Evolutionary conservation across 1,140 invertebrate species (phyloP).

Genomic region (Phymorhynchus buccinoides): DNA sequence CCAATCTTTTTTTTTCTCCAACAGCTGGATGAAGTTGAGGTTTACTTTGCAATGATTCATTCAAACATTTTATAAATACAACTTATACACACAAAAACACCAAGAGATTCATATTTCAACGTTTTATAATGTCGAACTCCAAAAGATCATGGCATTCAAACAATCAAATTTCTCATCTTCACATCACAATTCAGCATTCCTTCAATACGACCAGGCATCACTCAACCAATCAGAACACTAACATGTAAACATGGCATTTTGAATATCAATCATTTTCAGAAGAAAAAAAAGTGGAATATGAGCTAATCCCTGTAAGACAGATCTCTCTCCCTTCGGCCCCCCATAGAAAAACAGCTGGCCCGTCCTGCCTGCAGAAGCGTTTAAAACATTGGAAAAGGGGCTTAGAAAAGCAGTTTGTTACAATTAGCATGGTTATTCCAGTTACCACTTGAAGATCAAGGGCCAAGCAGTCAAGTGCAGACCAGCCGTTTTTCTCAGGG

Average conservation of each 20-base stretch:
- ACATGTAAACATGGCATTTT: not conserved
- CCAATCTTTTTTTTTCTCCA: too few relatives aligned
- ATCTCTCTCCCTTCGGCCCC: not conserved
- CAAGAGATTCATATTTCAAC: not conserved
- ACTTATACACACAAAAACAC: not conserved
- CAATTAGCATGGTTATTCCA: not conserved
- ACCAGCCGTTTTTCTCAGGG: not conserved
- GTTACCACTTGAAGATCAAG: not conserved
- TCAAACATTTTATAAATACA: too few relatives aligned
- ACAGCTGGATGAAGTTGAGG: not conserved
- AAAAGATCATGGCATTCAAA: not conserved
- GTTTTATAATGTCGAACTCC: not conserved
- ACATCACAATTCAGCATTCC: not conserved
- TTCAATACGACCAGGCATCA: not conserved
- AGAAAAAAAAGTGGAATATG: not conserved
- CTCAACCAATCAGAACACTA: not conserved
- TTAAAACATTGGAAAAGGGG: not conserved
- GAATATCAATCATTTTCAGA: not conserved
- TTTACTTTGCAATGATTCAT: not conserved
- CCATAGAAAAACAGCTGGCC: not conserved
- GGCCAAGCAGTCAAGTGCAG: not conserved
- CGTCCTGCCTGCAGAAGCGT: not conserved
- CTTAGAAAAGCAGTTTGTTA: not conserved
- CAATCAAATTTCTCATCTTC: not conserved
- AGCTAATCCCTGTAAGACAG: not conserved